Base-by-base conservation (phyloP, 1,140 invertebrate species). In the Sycobia sp. region DNA sequence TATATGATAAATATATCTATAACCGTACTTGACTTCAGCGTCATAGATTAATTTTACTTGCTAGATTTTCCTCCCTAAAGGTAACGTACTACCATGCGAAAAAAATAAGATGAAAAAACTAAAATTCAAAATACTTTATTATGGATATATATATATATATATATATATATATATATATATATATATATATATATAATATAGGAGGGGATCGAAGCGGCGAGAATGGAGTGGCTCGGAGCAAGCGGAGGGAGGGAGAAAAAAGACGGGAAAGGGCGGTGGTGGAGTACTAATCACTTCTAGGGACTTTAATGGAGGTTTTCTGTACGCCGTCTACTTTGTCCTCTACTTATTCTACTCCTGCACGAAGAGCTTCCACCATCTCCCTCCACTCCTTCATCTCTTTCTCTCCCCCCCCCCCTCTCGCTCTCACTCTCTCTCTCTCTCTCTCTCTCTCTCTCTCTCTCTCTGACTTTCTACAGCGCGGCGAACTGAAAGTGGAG, bases 301-400 rank as follows among this genome's bases (percentile, higher is more conserved):
- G 74, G 79, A 81, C 77, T 81, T 80, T 82, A 82, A 80, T 81
- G 80, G 80, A 81, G 78, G 74, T 81, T 81, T 81, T 80, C 80
- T 82, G 80, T 81, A 80, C 76, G 69, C 73, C 75, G 78, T 80
- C 79, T 81, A 79, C 76, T 80, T 78, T 76, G 78, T 79, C 77
- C 78, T 80, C 74, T 75, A 81, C 79, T 80, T 81, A 79, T 79
- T 79, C 76, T 71, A 76, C 77, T 76, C 62, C 69, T 10, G n/a
- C 27, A n/a, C 49, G 10, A 4, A 4, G 22, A n/a, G n/a, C n/a
- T 3, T 29, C 4, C 39, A 11, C 44, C 32, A 49, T 57, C 46
- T 43, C 29, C 41, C 47, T 13, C 51, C 27, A 22, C 0, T 23
- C 14, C 23, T 47, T 14, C 27, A 22, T 3, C 11, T 47, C 44